A percentile compares a stretch with the other conserved stretches of the same genome.
Conservation (phyloP, 2,797 vertebrate species). For the Hydrocynus forskahlii region DNA sequence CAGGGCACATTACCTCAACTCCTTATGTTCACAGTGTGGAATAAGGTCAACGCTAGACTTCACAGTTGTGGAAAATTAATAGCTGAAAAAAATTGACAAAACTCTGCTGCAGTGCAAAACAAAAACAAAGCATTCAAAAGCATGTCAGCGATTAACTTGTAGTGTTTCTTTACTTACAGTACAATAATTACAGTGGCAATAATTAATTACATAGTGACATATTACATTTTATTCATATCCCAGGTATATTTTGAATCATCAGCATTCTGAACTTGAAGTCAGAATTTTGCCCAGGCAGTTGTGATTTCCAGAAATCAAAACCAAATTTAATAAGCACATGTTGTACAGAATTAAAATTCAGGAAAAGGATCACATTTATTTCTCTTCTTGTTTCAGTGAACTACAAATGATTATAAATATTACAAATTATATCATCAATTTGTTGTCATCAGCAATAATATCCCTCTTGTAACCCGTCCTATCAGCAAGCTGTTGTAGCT, state of each 20-base stretch:
- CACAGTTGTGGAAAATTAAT: slow-evolving; percentile 22
- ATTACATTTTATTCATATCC: too few species aligned
- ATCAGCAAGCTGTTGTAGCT: slow-evolving; percentile 34
- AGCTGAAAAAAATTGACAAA: background rate
- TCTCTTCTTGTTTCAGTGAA: background rate
- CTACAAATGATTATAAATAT: background rate
- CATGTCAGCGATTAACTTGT: too few species aligned
- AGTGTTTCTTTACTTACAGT: too few species aligned
- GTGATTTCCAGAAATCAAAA: background rate
- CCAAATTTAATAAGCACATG: background rate
- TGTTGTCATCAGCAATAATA: background rate
- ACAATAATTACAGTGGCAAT: too few species aligned
- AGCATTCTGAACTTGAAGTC: too few species aligned
- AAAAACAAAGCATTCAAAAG: background rate
- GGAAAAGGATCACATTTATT: background rate
- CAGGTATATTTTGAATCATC: too few species aligned
- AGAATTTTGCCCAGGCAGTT: too few species aligned
- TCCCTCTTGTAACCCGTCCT: slow-evolving; percentile 38
- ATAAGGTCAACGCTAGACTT: slow-evolving; percentile 31
- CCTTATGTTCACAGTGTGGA: slow-evolving; percentile 32
- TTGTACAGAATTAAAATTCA: background rate
- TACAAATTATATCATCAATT: background rate
- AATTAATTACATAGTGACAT: too few species aligned
- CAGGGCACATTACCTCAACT: slow-evolving; percentile 40
- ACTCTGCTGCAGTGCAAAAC: background rate